Conservation (phyloP, 2,113 vertebrate species). For the Girardinichthys multiradiatus region DNA sequence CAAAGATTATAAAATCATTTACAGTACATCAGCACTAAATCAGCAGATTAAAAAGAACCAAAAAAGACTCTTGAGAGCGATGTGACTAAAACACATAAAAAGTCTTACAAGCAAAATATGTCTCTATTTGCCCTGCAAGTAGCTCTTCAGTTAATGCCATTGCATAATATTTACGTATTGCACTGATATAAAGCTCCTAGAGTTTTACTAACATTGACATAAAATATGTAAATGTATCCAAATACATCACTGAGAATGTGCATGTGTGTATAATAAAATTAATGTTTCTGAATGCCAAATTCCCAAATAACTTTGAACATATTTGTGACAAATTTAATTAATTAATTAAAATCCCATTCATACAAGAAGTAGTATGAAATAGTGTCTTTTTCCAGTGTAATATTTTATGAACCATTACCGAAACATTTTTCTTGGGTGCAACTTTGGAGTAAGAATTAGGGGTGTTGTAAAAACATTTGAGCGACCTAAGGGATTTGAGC, state of each 20-base stretch:
- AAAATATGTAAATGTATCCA: neutral
- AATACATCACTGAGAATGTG: neutral
- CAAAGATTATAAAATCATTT: constrained; percentile 25
- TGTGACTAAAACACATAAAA: neutral
- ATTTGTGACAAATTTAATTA: neutral
- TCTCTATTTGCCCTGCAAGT: neutral
- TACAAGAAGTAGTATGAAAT: neutral
- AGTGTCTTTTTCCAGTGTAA: neutral
- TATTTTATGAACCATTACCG: neutral
- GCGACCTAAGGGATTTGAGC: neutral
- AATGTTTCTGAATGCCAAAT: neutral
- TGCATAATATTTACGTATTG: neutral
- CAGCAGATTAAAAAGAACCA: neutral
- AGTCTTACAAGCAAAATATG: neutral
- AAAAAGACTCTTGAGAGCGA: neutral
- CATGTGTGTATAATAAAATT: neutral
- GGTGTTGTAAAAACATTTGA: constrained; percentile 1
- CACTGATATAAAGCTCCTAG: neutral
- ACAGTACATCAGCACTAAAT: constrained; percentile 10
- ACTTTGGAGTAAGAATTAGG: neutral
- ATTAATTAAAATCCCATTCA: neutral
- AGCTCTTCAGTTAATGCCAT: neutral
- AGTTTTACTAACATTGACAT: neutral
- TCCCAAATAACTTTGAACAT: neutral
- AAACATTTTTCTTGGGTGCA: neutral